A percentile compares a stretch with the other conserved stretches of the same genome.
These are phyloP conservation scores for Crotalus tigris DNA, from an alignment of 2,113 vertebrate species.

Conservation along the genomic window DNA sequence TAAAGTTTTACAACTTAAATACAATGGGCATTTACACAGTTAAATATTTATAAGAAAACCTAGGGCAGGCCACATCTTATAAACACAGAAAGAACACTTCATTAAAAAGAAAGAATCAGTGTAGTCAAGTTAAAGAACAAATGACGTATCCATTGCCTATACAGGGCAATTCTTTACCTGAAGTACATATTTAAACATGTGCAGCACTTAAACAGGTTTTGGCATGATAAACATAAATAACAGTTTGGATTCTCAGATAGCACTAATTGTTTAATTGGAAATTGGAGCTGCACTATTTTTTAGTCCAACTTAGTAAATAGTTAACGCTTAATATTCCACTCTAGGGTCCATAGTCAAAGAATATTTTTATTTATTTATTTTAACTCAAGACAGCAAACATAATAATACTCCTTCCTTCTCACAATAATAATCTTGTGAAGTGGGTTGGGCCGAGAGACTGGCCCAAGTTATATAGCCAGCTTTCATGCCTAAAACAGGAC, in stretches of 20 bases:
- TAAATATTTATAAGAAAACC: not conserved
- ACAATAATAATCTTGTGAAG: not conserved
- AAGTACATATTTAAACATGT: not conserved
- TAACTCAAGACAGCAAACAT: not conserved
- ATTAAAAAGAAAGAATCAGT: constrained; percentile 12
- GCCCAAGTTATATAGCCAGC: not conserved
- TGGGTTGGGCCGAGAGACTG: not conserved
- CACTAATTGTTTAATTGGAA: not conserved
- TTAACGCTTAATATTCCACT: not conserved
- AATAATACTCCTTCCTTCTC: not conserved
- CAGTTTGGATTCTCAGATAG: not conserved
- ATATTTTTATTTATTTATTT: not conserved
- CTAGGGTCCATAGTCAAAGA: not conserved
- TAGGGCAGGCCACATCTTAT: not conserved
- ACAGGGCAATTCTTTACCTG: not conserved
- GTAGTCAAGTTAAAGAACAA: constrained; percentile 4
- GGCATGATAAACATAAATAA: not conserved
- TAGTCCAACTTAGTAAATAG: not conserved
- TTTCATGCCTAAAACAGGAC: not conserved
- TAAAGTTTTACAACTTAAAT: not conserved
- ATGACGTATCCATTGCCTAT: not conserved
- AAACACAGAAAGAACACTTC: not conserved
- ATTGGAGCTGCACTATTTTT: not conserved
- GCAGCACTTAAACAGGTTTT: not conserved
- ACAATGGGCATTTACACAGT: not conserved